These are phyloP conservation scores for Erpobdella octoculata DNA, from an alignment of 2,888 invertebrate genomes.

Conservation along the genomic window DNA sequence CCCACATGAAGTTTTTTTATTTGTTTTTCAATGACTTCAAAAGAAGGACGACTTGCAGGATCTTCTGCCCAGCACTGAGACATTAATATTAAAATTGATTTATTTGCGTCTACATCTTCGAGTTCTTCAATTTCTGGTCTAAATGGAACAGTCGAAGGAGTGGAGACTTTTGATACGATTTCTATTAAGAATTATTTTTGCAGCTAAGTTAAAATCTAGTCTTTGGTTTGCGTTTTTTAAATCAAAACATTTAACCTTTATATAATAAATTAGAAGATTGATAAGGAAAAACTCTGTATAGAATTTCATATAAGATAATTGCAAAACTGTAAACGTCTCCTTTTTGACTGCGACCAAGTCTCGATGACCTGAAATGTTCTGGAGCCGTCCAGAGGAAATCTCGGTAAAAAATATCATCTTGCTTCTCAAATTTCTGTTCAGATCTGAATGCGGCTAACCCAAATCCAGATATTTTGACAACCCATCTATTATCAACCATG, in stretches of 20 bases:
- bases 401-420: background rate
- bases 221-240: background rate
- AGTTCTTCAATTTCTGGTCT: background rate
- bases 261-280: slow-evolving; percentile 1
- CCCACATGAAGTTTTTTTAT: background rate
- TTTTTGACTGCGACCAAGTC: slow-evolving; percentile 16
- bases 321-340: slow-evolving; percentile 21
- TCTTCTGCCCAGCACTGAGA: slow-evolving; percentile 25
- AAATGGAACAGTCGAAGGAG: background rate
- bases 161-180: background rate
- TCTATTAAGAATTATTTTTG: background rate
- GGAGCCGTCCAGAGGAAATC: slow-evolving; percentile 25
- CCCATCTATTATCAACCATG: slow-evolving; percentile 25
- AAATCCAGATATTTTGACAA: slow-evolving; percentile 16
- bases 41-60: slow-evolving; percentile 13
- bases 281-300: slow-evolving; percentile 15
- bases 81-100: background rate
- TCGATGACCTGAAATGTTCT: slow-evolving; percentile 4
- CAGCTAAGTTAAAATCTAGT: background rate
- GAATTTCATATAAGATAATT: slow-evolving; percentile 20
- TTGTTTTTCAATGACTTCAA: slow-evolving; percentile 13
- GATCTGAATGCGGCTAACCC: background rate
- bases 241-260: background rate
- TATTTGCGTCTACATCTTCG: background rate
- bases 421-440: background rate